phyloP scores from a whole-genome alignment of 1,140 invertebrate genomes.

The Sycobia sp. region DNA sequence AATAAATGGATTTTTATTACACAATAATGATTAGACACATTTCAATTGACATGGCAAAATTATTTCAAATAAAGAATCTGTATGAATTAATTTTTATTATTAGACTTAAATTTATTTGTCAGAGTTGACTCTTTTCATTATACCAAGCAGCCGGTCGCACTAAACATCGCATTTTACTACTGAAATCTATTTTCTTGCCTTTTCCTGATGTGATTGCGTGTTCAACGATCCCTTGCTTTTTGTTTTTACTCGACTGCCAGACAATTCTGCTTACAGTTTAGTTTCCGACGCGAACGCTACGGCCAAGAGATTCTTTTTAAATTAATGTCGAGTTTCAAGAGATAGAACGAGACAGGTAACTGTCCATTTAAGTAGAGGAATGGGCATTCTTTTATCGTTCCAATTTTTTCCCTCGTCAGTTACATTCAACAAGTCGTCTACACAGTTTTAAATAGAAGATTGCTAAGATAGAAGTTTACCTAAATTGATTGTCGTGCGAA shows the following conservation, averaged over 20 bases:
- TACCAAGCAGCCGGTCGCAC: too few relatives aligned
- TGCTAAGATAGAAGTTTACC: not conserved
- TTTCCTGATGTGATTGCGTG: constrained; percentile 8
- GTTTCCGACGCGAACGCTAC: constrained; percentile 9
- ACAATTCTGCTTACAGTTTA: constrained; percentile 18
- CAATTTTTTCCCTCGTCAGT: constrained; percentile 14
- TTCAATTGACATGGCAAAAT: too few relatives aligned
- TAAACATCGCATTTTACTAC: too few relatives aligned
- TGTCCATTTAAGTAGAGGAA: constrained; percentile 26
- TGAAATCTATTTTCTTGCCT: constrained; percentile 10
- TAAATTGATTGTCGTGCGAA: constrained; percentile 4
- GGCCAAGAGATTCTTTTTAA: constrained; percentile 20
- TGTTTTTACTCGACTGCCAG: not conserved
- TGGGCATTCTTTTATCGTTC: not conserved
- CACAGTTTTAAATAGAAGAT: too few relatives aligned
- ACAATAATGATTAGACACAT: too few relatives aligned
- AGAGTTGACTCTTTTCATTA: too few relatives aligned
- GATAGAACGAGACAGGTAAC: too few relatives aligned
- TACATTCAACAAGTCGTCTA: not conserved
- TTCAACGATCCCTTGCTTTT: constrained; percentile 9
- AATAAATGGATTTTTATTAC: too few relatives aligned
- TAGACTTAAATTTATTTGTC: too few relatives aligned
- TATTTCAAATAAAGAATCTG: too few relatives aligned
- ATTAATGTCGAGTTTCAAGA: constrained; percentile 2
- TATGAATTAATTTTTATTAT: too few relatives aligned